A percentile compares a stretch with the other conserved stretches of the same genome.
These are phyloP conservation scores for Vulpes lagopus DNA, from an alignment of 2,113 vertebrate genomes.

Conservation along the genomic window DNA sequence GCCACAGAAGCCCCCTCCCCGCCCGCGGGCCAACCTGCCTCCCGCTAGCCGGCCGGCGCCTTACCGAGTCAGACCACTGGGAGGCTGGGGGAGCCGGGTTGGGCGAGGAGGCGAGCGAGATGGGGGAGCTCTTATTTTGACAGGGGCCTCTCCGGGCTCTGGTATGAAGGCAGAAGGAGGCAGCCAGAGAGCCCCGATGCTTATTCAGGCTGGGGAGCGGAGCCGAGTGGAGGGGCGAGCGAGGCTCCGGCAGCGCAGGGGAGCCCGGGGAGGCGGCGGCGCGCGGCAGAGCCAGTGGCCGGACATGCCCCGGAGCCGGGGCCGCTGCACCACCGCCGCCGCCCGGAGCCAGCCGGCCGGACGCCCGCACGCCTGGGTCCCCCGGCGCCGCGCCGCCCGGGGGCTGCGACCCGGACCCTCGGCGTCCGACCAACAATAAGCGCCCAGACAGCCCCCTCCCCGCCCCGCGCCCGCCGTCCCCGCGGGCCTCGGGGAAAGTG, in stretches of 20 bases:
- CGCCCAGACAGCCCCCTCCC: slow-evolving; percentile 76
- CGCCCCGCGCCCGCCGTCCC: slow-evolving; percentile 60
- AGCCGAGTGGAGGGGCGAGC: slow-evolving; percentile 75
- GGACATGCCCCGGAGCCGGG: slow-evolving; percentile 82
- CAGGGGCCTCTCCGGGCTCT: slow-evolving; percentile 85
- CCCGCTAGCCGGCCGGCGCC: slow-evolving; percentile 76
- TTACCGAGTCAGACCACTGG: slow-evolving; percentile 84
- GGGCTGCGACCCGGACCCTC: slow-evolving; percentile 74
- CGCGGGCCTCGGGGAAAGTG: slow-evolving; percentile 75
- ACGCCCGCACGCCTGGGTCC: slow-evolving; percentile 76
- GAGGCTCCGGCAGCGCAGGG: slow-evolving; percentile 72
- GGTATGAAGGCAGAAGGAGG: slow-evolving; percentile 86
- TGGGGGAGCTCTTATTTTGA: slow-evolving; percentile 86
- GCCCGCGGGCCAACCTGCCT: slow-evolving; percentile 44
- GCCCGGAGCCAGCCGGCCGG: slow-evolving; percentile 76
- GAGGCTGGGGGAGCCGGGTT: slow-evolving; percentile 82
- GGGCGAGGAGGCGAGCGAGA: slow-evolving; percentile 77
- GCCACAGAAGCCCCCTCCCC: slow-evolving; percentile 1
- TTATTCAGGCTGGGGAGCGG: slow-evolving; percentile 82
- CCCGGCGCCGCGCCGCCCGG: slow-evolving; percentile 64
- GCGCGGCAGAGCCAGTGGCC: slow-evolving; percentile 77
- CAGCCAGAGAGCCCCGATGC: slow-evolving; percentile 83
- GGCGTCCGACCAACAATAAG: slow-evolving; percentile 75
- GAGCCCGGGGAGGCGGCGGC: slow-evolving; percentile 77
- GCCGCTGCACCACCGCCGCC: slow-evolving; percentile 76